Base-by-base conservation (phyloP, 1,140 invertebrate species). In the Drosophila persimilis region DNA sequence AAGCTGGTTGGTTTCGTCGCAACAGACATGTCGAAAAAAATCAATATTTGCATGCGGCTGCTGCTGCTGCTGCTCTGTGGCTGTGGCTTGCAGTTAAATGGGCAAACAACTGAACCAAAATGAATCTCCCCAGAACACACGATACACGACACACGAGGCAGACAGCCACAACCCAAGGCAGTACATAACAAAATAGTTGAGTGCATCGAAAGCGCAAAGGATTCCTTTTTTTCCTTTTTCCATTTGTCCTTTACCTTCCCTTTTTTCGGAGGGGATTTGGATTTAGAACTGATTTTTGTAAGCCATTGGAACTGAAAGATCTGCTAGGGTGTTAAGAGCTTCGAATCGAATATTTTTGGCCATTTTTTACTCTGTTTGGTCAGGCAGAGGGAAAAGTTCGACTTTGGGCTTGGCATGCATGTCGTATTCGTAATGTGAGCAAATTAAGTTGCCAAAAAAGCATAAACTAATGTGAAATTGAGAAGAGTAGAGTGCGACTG, bases 11-110 rank as follows among this genome's bases (percentile, higher is more conserved):
- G 1, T n/a, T 29, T 39, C 24, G 3, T 26, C n/a, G 58, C 45
- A 62, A 50, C 35, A 46, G 41, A 57, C 29, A 52, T 35, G 26
- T 41, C 17, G 44, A 20, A 51, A 43, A 79, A 72, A 88, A 88
- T 86, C 81, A 85, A 86, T 86, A 86, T 88, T 81, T 75, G 71
- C 64, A 59, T 67, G 55, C 58, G 67, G 26, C 6, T 6, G 29
- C 51, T 56, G 26, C 11, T 13, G 35, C 51, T 56, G 26, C 11
- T 13, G 35, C 51, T 56, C 22, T 71, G 29, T 60, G 64, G 73
- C 51, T 71, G 29, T 63, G 70, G 73, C 51, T 31, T 67, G 62
- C 69, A 77, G 77, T 67, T 71, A 81, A 81, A 86, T 86, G 75
- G 79, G 46, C 62, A 65, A 75, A 54, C 61, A 77, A 74, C 73